Base-by-base conservation (phyloP, 2,888 invertebrate genomes). In the Nemotelus pantherinus region DNA sequence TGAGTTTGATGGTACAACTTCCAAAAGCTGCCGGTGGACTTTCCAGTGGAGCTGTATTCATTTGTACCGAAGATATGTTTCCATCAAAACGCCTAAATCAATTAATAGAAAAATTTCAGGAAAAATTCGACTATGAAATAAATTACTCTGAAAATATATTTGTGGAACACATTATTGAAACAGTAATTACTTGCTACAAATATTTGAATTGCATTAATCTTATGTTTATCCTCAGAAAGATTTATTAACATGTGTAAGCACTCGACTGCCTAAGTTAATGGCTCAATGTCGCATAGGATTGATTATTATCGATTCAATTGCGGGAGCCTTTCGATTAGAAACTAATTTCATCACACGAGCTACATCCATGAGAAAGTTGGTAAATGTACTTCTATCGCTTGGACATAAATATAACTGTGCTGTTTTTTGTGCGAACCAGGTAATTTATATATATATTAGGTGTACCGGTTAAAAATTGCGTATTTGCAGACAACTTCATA, bases 391-490 rank as follows among this genome's bases (percentile, higher is more conserved):
- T 60, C 89, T 91, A 70, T 85, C 87, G 77, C 85, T 93, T 68
- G 88, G 90, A 9, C 86, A 87, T 45, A 86, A 89, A 77, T 87
- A 90, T 83, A 87, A 89, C 43, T 86, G 92, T 74, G 90, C 90
- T 5, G 86, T 93, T 60, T 85, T 94, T 70, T 93, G 93, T 83
- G 89, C 92, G 2, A 94, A 94, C 87, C 94, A 94, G 89, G 93
- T 93, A 84, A 83, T 80, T 77, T 65, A 7, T 74, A 3, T 10
- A n/a, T 57, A 57, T 6, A 6, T 57, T 3, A 57, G n/a, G n/a
- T n/a, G n/a, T n/a, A n/a, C n/a, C n/a, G n/a, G n/a, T n/a, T n/a
- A n/a, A n/a, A n/a, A n/a, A n/a, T n/a, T n/a, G n/a, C n/a, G n/a
- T n/a, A n/a, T n/a, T n/a, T n/a, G n/a, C n/a, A n/a, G n/a, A n/a